phyloP scores from a whole-genome alignment of 1,140 invertebrate genomes.

The Theocolax elegans region DNA sequence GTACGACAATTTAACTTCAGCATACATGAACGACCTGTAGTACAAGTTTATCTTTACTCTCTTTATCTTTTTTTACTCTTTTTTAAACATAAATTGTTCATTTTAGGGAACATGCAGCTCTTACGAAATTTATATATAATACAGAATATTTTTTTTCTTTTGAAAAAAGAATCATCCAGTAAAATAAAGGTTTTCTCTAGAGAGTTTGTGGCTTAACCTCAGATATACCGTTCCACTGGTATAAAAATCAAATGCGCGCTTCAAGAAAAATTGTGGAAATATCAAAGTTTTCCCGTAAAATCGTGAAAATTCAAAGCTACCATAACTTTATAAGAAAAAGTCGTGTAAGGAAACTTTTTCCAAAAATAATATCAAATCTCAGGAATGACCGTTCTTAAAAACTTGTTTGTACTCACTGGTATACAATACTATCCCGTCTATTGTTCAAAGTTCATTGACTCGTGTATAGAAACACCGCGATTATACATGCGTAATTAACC shows the following conservation, averaged over 20 bases:
- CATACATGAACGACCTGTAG: too few species aligned
- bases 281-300: conserved; percentile 29
- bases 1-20: too few species aligned
- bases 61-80: too few species aligned
- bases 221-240: background rate
- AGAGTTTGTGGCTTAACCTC: background rate
- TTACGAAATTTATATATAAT: too few species aligned
- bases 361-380: conserved; percentile 14
- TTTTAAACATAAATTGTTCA: too few species aligned
- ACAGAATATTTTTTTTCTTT: too few species aligned
- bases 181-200: background rate
- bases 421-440: conserved; percentile 14
- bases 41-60: too few species aligned
- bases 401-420: conserved; percentile 4
- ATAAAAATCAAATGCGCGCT: conserved; percentile 25
- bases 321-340: conserved; percentile 6
- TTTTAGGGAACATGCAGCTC: too few species aligned
- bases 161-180: background rate
- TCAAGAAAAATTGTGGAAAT: conserved; percentile 15
- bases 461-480: too few species aligned
- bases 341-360: background rate
- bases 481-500: too few species aligned
- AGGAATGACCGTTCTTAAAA: background rate
- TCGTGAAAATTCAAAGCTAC: conserved; percentile 10
- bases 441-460: background rate